Conservation (phyloP, 2,888 invertebrate species). For the Choreutis nemorana region DNA sequence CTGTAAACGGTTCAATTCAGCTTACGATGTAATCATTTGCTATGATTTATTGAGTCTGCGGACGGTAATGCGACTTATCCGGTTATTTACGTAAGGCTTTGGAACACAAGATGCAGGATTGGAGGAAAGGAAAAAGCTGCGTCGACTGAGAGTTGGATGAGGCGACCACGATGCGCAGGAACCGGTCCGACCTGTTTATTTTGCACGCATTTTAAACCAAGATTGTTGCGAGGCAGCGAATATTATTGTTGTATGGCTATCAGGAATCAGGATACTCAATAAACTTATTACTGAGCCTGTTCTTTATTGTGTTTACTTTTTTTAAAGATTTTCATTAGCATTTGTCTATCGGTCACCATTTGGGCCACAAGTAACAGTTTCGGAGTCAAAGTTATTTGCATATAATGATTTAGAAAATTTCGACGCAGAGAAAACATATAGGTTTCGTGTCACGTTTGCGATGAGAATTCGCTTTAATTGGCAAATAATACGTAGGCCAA, state of each 20-base stretch:
- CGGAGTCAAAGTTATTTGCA: conserved; percentile 30
- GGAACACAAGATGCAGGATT: not conserved
- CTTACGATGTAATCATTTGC: too few relatives aligned
- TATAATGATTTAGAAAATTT: conserved; percentile 34
- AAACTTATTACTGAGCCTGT: too few relatives aligned
- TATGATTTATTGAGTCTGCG: too few relatives aligned
- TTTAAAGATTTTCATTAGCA: too few relatives aligned
- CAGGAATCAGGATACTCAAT: conserved; percentile 45
- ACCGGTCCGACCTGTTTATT: conserved; percentile 61
- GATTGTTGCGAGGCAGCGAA: not conserved
- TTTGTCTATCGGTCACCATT: too few relatives aligned
- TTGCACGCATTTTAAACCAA: conserved; percentile 62
- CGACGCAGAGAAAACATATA: conserved; percentile 37
- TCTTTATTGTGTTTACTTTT: too few relatives aligned
- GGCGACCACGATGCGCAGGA: conserved; percentile 46
- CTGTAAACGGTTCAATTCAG: too few relatives aligned
- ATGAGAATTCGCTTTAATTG: conserved; percentile 67
- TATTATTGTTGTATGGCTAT: conserved; percentile 9
- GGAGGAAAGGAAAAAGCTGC: conserved; percentile 4
- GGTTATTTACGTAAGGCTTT: not conserved
- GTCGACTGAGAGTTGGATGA: conserved; percentile 28
- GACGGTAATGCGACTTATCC: not conserved
- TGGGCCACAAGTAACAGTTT: too few relatives aligned
- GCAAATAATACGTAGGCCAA: conserved; percentile 67
- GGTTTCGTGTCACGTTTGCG: conserved; percentile 60